These are phyloP conservation scores for Leptopilina clavipes DNA, from an alignment of 1,140 invertebrate genomes.

Conservation along the genomic window DNA sequence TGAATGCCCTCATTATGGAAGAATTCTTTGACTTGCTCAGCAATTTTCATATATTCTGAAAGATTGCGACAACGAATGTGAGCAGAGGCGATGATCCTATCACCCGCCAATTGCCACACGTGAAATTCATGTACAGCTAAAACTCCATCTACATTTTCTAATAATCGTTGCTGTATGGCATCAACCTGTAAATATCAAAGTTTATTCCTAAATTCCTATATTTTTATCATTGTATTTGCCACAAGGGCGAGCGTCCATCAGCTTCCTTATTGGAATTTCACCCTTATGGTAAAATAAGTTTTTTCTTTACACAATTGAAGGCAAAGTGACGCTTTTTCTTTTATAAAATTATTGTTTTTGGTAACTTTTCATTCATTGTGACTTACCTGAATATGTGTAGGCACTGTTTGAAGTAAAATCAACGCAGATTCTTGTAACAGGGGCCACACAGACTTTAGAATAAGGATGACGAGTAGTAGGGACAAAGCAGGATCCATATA, in stretches of 20 bases:
- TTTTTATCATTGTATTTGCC: too few relatives aligned
- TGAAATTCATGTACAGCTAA: constrained; percentile 95
- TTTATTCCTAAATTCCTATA: background rate
- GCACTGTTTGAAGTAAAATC: constrained; percentile 93
- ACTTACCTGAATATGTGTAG: constrained; percentile 90
- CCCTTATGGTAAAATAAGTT: too few relatives aligned
- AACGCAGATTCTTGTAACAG: constrained; percentile 90
- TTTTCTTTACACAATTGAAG: too few relatives aligned
- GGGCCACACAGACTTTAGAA: constrained; percentile 90
- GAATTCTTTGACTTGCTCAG: constrained; percentile 95
- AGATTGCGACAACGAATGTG: constrained; percentile 93
- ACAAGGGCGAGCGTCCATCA: too few relatives aligned
- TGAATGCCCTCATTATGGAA: constrained; percentile 95
- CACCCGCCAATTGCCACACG: constrained; percentile 94
- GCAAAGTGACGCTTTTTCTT: too few relatives aligned
- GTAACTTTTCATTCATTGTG: too few relatives aligned
- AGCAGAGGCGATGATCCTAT: constrained; percentile 94
- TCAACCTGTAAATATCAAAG: constrained; percentile 78
- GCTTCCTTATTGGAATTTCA: too few relatives aligned
- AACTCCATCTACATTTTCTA: constrained; percentile 91
- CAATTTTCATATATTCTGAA: constrained; percentile 93
- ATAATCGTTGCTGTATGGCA: constrained; percentile 88
- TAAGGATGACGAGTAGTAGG: constrained; percentile 86
- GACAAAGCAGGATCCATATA: constrained; percentile 97
- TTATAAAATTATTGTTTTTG: too few relatives aligned